Conservation (phyloP, 2,888 invertebrate genomes). For the Agonopterix arenella region DNA sequence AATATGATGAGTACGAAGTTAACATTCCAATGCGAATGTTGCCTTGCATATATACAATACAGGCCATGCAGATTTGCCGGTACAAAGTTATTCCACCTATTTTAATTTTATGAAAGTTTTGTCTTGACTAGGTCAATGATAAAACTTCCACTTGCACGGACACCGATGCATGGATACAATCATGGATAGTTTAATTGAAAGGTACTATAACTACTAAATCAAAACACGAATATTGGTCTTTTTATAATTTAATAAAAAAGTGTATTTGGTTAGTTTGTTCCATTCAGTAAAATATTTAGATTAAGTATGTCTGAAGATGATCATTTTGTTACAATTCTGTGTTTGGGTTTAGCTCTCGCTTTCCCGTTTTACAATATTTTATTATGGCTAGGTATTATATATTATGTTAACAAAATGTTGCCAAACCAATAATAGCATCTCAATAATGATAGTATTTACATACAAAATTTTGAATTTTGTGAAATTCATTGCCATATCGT, state of each 20-base stretch:
- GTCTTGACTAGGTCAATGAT: slow-evolving; percentile 8
- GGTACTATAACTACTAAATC: slow-evolving; percentile 74
- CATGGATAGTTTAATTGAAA: slow-evolving; percentile 19
- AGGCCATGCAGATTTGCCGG: slow-evolving; percentile 47
- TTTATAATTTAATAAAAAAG: slow-evolving; percentile 71
- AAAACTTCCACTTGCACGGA: slow-evolving; percentile 6
- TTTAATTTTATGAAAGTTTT: slow-evolving; percentile 17
- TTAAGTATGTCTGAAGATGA: no score
- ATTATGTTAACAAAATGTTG: slow-evolving; percentile 1
- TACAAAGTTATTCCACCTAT: no score
- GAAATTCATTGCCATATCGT: not conserved
- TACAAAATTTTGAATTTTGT: slow-evolving; percentile 9
- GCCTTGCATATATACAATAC: slow-evolving; percentile 68
- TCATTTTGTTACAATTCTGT: no score
- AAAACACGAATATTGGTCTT: slow-evolving; percentile 68
- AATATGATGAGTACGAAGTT: slow-evolving; percentile 19
- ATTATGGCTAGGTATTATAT: no score
- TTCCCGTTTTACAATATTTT: not conserved
- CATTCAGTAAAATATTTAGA: slow-evolving; percentile 19
- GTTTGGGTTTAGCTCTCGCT: not conserved
- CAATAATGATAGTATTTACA: slow-evolving; percentile 5
- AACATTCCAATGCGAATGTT: slow-evolving; percentile 41
- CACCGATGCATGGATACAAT: no score
- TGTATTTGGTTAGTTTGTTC: slow-evolving; percentile 60
- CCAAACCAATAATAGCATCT: slow-evolving; percentile 6